These are phyloP conservation scores for Montipora capitata DNA, from an alignment of 92 coral and sea anemone genomes.

Conservation along the genomic window DNA sequence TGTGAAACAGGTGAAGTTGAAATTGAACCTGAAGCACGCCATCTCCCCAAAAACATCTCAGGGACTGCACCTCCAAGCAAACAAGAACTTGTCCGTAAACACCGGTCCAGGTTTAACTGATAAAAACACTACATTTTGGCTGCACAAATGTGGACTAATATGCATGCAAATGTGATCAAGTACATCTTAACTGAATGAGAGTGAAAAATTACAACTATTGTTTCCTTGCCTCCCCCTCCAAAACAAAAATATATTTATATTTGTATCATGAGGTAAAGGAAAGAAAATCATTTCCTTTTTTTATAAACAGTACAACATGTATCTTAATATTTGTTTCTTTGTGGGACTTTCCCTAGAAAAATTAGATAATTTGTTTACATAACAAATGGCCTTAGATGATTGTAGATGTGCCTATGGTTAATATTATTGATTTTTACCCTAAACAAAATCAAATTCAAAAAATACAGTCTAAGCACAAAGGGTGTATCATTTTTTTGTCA, in stretches of 20 bases:
- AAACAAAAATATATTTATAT: no score
- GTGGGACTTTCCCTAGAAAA: constrained; percentile 1
- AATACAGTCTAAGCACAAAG: neutral
- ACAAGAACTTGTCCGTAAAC: constrained; percentile 40
- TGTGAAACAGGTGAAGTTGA: constrained; percentile 14
- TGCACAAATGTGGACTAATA: no score
- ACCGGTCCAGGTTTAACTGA: constrained; percentile 49
- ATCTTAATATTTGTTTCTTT: constrained; percentile 2
- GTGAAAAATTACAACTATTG: neutral
- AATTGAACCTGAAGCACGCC: neutral
- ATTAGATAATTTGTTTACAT: neutral
- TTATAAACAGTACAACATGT: neutral
- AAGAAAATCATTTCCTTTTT: no score
- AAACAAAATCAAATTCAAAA: neutral
- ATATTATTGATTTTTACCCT: neutral
- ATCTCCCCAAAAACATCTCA: constrained; percentile 50
- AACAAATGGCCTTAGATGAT: neutral
- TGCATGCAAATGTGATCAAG: no score
- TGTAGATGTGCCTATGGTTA: neutral
- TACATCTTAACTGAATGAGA: neutral
- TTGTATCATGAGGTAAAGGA: neutral
- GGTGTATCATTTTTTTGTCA: neutral
- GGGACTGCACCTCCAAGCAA: constrained; percentile 46
- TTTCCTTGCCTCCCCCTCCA: neutral
- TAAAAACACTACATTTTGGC: neutral